Conservation (phyloP, 2,888 invertebrate species). For the Drepanosiphum platanoidis region DNA sequence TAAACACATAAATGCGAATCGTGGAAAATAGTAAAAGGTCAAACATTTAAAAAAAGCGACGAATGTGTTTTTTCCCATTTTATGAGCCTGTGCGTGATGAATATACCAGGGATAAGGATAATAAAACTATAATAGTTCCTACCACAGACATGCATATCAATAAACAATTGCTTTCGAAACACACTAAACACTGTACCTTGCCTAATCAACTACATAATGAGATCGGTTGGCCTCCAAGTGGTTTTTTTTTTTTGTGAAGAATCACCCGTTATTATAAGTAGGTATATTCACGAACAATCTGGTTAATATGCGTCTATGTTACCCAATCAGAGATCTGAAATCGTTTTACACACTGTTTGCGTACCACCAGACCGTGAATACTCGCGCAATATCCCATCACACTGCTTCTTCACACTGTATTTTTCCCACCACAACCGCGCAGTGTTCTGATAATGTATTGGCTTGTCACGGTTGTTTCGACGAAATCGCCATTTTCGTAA, state of each 20-base stretch:
- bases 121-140: constrained; percentile 8
- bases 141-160: constrained; percentile 4
- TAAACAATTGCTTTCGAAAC: constrained; percentile 20
- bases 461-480: constrained; percentile 4
- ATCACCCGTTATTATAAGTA: neutral
- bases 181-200: neutral
- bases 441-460: neutral
- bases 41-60: neutral
- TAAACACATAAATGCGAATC: too few species aligned
- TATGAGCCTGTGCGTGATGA: neutral
- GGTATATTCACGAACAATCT: constrained; percentile 15
- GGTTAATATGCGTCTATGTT: constrained; percentile 9
- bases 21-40: too few species aligned
- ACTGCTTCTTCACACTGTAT: neutral
- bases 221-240: neutral
- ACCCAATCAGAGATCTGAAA: constrained; percentile 37
- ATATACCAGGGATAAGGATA: neutral
- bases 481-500: constrained; percentile 1
- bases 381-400: constrained; percentile 36
- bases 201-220: neutral
- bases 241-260: neutral
- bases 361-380: constrained; percentile 44
- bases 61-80: neutral
- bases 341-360: constrained; percentile 41
- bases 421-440: constrained; percentile 25